These are phyloP conservation scores for Xiphorhynchus erythropygius DNA, from an alignment of 2,797 vertebrate species.

Conservation along the genomic window DNA sequence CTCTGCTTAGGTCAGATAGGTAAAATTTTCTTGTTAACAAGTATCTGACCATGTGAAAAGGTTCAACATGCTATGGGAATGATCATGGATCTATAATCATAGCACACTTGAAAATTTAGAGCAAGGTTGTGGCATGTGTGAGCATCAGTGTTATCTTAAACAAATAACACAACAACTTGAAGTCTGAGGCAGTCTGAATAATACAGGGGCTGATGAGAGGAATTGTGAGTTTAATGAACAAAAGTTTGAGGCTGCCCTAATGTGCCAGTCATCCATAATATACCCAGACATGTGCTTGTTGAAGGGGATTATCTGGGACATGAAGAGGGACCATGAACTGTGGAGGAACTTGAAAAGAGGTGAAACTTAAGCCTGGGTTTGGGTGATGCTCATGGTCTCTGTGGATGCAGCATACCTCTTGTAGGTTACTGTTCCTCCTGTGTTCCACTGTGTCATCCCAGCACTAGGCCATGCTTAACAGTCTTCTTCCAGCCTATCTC, in stretches of 20 bases:
- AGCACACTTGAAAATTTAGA: neutral
- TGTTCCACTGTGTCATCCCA: neutral
- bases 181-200: neutral
- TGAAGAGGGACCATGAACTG: neutral
- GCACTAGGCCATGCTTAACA: neutral
- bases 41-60: neutral
- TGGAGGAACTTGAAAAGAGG: neutral
- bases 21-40: neutral
- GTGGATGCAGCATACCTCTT: neutral
- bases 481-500: neutral
- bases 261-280: neutral
- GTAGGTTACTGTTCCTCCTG: neutral
- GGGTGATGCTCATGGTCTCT: neutral
- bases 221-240: neutral
- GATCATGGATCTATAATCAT: neutral
- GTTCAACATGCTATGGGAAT: neutral
- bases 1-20: neutral
- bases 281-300: neutral
- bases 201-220: neutral
- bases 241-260: neutral
- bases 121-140: neutral
- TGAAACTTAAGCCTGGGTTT: neutral
- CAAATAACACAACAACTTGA: neutral
- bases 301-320: neutral
- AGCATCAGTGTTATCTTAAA: neutral